Percentiles rank a stretch among this genome's conserved stretches.
phyloP scores from a whole-genome alignment of 2,113 vertebrate genomes.

The Laticauda colubrina region DNA sequence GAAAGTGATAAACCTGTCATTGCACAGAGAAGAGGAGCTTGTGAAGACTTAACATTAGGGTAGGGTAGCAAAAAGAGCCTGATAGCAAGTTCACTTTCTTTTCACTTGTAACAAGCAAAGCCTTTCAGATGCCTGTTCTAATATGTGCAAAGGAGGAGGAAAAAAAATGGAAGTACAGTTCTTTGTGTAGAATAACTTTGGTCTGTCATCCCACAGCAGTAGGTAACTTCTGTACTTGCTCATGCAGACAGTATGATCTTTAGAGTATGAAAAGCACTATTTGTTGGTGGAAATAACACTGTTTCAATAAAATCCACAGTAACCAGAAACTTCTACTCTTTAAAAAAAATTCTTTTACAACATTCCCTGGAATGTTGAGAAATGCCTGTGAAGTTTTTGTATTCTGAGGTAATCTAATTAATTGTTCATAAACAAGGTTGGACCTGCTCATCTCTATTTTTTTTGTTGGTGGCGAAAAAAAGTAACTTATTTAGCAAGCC shows the following conservation, averaged over 20 bases:
- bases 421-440: neutral
- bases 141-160: neutral
- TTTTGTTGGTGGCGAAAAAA: neutral
- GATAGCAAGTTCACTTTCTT: neutral
- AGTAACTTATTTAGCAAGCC: neutral
- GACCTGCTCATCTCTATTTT: neutral
- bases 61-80: neutral
- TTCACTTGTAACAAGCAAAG: neutral
- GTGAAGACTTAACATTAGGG: constrained; percentile 5
- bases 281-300: neutral
- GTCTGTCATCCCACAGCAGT: neutral
- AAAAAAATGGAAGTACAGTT: neutral
- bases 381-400: neutral
- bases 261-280: neutral
- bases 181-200: constrained; percentile 9
- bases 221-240: constrained; percentile 3
- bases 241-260: neutral
- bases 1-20: neutral
- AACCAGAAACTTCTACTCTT: neutral
- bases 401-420: neutral
- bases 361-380: neutral
- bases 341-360: neutral
- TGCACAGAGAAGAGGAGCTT: neutral
- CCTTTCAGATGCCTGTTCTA: constrained; percentile 4
- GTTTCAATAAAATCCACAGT: neutral